These are phyloP conservation scores for Neopipo cinnamomea DNA, from an alignment of 2,113 vertebrate species.

Conservation along the genomic window DNA sequence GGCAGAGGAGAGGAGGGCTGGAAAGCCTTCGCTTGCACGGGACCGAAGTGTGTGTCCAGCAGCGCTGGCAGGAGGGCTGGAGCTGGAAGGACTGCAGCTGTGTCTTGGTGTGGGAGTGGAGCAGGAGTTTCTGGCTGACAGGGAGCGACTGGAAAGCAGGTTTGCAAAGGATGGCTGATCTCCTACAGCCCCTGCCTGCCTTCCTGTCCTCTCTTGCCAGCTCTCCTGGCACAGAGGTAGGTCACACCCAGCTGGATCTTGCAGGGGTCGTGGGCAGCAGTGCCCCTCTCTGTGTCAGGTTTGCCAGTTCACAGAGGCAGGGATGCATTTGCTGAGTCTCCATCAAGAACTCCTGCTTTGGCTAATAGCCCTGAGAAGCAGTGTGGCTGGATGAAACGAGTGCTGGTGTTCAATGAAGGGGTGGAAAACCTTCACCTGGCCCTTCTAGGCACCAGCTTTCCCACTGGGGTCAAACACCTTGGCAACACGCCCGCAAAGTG, in stretches of 20 bases:
- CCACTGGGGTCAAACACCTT: background rate
- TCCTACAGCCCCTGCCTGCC: background rate
- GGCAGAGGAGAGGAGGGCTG: background rate
- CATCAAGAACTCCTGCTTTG: fast-evolving
- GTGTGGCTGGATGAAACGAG: fast-evolving
- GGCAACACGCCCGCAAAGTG: background rate
- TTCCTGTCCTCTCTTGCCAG: fast-evolving
- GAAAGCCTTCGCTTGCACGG: background rate
- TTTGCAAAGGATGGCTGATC: background rate
- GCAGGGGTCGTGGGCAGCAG: background rate
- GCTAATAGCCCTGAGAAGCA: background rate
- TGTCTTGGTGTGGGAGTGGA: background rate
- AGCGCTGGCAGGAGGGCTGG: background rate
- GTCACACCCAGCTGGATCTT: background rate
- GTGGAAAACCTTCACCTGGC: background rate
- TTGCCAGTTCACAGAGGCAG: background rate
- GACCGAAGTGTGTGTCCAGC: background rate
- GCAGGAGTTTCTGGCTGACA: constrained; percentile 72
- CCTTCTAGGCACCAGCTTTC: background rate
- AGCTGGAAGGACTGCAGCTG: background rate
- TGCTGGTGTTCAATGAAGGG: background rate
- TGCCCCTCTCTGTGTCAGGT: background rate
- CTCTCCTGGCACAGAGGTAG: background rate
- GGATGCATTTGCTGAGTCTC: background rate
- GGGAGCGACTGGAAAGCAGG: constrained; percentile 77